A percentile compares a stretch with the other conserved stretches of the same genome.
These are phyloP conservation scores for Lacerta agilis DNA, from an alignment of 2,797 vertebrate genomes.

Conservation along the genomic window DNA sequence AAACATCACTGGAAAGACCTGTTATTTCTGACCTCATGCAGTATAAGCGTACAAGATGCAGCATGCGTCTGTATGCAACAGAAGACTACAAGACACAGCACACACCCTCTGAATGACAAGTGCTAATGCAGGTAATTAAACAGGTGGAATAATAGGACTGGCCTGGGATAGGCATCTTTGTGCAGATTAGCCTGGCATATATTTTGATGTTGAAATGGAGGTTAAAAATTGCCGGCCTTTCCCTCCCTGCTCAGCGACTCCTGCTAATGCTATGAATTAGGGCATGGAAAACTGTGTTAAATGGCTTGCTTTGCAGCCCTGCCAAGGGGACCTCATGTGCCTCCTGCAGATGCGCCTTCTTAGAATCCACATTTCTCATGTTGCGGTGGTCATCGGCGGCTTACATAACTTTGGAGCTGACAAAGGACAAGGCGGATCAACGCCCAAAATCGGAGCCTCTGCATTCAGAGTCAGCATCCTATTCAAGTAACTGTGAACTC, in stretches of 20 bases:
- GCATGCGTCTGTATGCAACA: slow-evolving; percentile 54
- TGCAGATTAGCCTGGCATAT: slow-evolving; percentile 63
- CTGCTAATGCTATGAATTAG: neutral
- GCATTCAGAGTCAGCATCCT: neutral
- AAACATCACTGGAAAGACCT: slow-evolving; percentile 71
- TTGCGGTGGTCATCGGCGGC: too few relatives aligned
- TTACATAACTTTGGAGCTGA: neutral
- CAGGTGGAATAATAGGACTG: slow-evolving; percentile 64
- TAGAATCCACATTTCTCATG: neutral
- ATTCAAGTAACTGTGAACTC: neutral
- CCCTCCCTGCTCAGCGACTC: slow-evolving; percentile 34
- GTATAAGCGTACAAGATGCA: slow-evolving; percentile 67
- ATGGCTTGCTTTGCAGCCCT: neutral
- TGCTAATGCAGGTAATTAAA: slow-evolving; percentile 72
- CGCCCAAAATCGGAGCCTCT: neutral
- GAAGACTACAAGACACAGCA: slow-evolving; percentile 68
- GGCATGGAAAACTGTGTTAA: neutral
- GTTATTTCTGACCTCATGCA: slow-evolving; percentile 61
- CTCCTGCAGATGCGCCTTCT: neutral
- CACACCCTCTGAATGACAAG: slow-evolving; percentile 72
- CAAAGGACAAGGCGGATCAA: too few relatives aligned
- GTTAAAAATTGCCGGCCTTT: slow-evolving; percentile 12
- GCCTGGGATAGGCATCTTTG: slow-evolving; percentile 62
- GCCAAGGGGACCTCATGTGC: neutral
- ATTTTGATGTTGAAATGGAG: slow-evolving; percentile 49